Evolutionary conservation across 2,888 invertebrate species (phyloP), one percentile per base, ranked within the genome.

Genomic region (Pandemis heparana): DNA sequence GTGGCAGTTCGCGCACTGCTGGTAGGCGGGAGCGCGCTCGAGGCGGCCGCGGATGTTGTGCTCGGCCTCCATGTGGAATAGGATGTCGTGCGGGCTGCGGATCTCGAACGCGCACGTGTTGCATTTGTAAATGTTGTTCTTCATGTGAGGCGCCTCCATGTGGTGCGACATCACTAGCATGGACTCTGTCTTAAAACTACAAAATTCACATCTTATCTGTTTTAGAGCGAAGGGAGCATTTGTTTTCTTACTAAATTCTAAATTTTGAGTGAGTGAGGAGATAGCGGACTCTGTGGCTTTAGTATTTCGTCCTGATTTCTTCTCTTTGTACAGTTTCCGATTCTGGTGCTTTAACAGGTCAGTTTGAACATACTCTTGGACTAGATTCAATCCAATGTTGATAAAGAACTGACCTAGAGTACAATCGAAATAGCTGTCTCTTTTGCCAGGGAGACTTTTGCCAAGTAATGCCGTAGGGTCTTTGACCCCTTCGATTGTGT

Each of bases 1-100:
- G 32, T 98, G 98, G 93, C 99, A 99, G 87, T 98, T 97, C 14
- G 98, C 97, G 89, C 99, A 99, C 87, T 98, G 98, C 91, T 98
- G 98, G 90, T 98, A 98, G 12, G 98, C 97, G 67, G 97, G 97
- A 9, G 98, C 98, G 80, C 98, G 96, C 83, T 98, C 98, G 77
- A 99, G 92, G 76, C 98, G 96, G n/a, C 98, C 98, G 81, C 97
- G 95, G 43, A 97, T 97, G 79, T 97, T 97, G 88, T 99, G 99
- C 85, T 98, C 97, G 0, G 97, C 97, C 88, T 98, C 98, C 98
- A 98, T 98, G 87, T 99, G 99, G 87, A 97, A 98, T 46, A 98
- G 94, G 80, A 99, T 98, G 86, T 98, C 98, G 87, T 98, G 97
- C 18, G 98, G 98, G 85, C 97, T 97, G 75, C 98, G 96, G 71